Conservation (phyloP, 1,140 invertebrate genomes). For the Bombus waltoni region DNA sequence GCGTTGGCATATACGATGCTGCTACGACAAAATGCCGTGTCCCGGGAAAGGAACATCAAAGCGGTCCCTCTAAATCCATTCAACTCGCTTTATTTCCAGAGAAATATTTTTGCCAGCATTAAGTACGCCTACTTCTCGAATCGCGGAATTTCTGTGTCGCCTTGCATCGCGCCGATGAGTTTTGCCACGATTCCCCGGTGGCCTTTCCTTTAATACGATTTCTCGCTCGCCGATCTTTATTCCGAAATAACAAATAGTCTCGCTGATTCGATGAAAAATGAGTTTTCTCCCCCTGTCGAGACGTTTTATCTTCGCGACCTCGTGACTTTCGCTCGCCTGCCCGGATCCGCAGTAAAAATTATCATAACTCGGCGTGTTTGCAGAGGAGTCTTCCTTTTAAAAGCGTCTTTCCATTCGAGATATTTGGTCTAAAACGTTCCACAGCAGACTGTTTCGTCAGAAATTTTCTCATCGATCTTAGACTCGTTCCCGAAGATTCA, state of each 20-base stretch:
- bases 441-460: neutral
- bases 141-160: neutral
- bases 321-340: neutral
- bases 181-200: neutral
- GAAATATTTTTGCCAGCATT: constrained; percentile 22
- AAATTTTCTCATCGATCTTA: neutral
- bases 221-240: neutral
- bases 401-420: constrained; percentile 39
- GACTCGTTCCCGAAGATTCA: neutral
- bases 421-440: constrained; percentile 34
- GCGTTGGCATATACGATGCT: neutral
- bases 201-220: neutral
- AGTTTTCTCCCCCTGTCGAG: neutral
- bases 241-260: neutral
- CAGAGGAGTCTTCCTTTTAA: constrained; percentile 13
- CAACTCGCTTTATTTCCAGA: constrained; percentile 43
- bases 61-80: constrained; percentile 39
- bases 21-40: constrained; percentile 41
- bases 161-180: neutral
- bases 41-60: constrained; percentile 49
- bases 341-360: constrained; percentile 33
- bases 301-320: constrained; percentile 5
- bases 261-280: constrained; percentile 29
- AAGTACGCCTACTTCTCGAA: neutral
- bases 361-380: constrained; percentile 53